Conservation (phyloP, 2,113 vertebrate genomes). For the Aleadryas rufinucha region DNA sequence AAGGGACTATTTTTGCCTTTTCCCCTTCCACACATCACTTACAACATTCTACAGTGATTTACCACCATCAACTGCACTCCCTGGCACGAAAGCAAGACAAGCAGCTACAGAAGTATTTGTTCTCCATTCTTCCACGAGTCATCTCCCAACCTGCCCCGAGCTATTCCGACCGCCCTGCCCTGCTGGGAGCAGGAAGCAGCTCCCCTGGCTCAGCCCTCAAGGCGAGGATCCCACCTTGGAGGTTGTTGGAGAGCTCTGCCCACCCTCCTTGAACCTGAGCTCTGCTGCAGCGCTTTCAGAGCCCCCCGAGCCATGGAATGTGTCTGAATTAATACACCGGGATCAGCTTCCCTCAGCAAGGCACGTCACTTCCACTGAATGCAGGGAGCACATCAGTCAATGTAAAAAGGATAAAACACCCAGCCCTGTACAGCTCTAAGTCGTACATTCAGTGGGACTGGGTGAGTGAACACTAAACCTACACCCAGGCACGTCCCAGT, state of each 20-base stretch:
- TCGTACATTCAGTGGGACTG: accelerated
- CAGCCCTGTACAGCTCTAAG: not conserved
- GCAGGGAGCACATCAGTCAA: not conserved
- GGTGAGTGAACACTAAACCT: not conserved
- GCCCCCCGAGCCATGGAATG: not conserved
- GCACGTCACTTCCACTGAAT: not conserved
- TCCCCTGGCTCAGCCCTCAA: not conserved
- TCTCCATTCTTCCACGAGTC: not conserved
- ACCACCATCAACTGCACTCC: not conserved
- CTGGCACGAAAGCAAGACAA: not conserved
- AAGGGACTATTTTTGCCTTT: not conserved
- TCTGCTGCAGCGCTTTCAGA: not conserved
- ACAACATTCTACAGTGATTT: constrained; percentile 18
- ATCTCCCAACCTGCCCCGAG: not conserved
- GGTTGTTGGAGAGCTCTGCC: not conserved
- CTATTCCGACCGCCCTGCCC: not conserved
- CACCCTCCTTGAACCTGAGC: not conserved
- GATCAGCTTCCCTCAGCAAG: not conserved
- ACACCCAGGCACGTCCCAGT: not conserved
- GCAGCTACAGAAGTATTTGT: not conserved
- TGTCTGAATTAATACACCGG: not conserved
- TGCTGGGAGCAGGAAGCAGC: not conserved
- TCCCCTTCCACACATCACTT: constrained; percentile 39
- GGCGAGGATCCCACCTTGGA: not conserved
- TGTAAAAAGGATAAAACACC: not conserved